Evolutionary conservation across 2,113 vertebrate genomes (phyloP).

Genomic region (Mirounga angustirostris): DNA sequence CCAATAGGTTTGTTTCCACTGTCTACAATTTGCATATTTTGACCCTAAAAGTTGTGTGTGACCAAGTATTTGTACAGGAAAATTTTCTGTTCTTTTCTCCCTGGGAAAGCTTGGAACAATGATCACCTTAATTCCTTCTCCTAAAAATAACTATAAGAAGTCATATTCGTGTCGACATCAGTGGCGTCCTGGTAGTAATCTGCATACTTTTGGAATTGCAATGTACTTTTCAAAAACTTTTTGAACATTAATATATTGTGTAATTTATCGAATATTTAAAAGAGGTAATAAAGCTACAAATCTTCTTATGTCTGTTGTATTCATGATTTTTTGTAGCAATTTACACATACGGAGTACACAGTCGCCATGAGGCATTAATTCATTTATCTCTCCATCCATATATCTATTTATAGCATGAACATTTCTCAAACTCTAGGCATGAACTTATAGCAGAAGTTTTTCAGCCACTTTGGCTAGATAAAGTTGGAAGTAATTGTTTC

Average conservation of each 20-base stretch:
- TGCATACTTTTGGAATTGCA: background rate
- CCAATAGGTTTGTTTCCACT: slow-evolving; percentile 12
- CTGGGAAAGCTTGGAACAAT: slow-evolving; percentile 63
- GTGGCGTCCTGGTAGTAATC: background rate
- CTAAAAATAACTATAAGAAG: slow-evolving; percentile 3
- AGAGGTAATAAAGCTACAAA: background rate
- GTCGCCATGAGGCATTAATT: background rate
- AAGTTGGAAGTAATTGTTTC: background rate
- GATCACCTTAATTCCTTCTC: slow-evolving; percentile 37
- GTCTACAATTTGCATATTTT: slow-evolving; percentile 42
- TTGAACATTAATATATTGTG: background rate
- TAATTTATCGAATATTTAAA: background rate
- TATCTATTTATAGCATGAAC: background rate
- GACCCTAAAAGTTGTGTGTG: background rate
- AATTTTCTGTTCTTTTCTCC: background rate
- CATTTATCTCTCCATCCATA: too few species aligned
- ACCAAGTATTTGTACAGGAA: slow-evolving; percentile 52
- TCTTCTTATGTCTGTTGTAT: background rate
- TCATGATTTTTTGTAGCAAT: background rate
- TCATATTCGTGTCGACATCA: background rate
- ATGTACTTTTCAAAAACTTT: background rate
- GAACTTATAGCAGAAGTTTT: slow-evolving; percentile 17
- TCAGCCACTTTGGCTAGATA: background rate
- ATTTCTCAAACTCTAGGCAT: slow-evolving; percentile 6
- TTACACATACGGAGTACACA: background rate